Evolutionary conservation across 2,797 vertebrate genomes (phyloP), one percentile per base, ranked within the genome.

Genomic region (Heterohyrax brucei): DNA sequence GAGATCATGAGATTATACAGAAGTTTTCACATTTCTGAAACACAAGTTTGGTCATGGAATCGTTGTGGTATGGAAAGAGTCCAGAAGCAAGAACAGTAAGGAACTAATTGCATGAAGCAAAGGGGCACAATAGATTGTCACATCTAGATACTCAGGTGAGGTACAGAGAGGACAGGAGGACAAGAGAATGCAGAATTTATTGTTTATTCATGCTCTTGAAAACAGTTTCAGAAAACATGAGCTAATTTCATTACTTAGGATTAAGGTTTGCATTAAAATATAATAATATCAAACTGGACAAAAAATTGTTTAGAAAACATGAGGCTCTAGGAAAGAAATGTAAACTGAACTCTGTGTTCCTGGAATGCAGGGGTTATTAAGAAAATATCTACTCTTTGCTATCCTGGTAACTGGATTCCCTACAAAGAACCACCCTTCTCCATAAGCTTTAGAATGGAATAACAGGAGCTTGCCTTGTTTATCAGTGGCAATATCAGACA

Each of bases 11-110:
- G 59, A n/a, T 68, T n/a, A 68, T n/a, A 70, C 14, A 44, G 16
- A 61, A 77, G n/a, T 5, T 84, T 86, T 88, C 73, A 12, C 16
- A 77, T 39, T 80, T 84, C 59, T 80, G 46, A 90, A 80, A 72
- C 18, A 61, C 22, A 53, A 75, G 1, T 56, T 89, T 78, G 13
- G 46, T 7, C 2, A 88, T 84, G 14, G 46, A 24, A 79, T 53
- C 5, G 13, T 14, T 22, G 21, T 28, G 6, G 3, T 28, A 75
- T 70, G 33, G 14, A 94, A 92, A 87, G 18, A 10, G 88, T 19
- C 28, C 22, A 81, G 10, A 2, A 0, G 5, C 7, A 50, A 59
- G 21, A 89, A 73, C 16, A 59, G 9, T 78, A 12, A 48, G 66
- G 22, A 46, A 79, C 5, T 1, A 4, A 62, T 59, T 50, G 26